Base-by-base conservation (phyloP, 2,888 invertebrate species). In the Apamea crenata region DNA sequence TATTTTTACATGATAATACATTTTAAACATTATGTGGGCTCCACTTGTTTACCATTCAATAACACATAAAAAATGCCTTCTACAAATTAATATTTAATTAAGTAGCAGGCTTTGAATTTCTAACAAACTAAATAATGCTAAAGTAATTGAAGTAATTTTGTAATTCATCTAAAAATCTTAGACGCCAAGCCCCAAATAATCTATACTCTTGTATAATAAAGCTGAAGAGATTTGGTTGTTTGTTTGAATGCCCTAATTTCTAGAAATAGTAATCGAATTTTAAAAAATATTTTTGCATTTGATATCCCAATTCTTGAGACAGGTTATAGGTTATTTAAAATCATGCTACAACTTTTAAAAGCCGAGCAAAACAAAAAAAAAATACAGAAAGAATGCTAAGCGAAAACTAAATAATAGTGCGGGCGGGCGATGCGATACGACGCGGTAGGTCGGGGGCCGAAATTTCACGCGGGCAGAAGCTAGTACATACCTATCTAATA, bases 1-100 rank as follows among this genome's bases (percentile, higher is more conserved):
- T 61, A 18, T 67, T 25, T 36, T 29, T 32, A n/a, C n/a, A 79
- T 72, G 14, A 40, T 50, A 73, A 67, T 66, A 65, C 25, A 36
- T 70, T 53, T 70, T 44, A 32, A 63, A 36, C 0, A 25, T 56
- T 29, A 36, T 2, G 29, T 6, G 3, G 16, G 14, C 29, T 61
- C 50, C 18, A 21, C 3, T 53, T 80, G 21, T 63, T 53, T 56
- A 16, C 25, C 8, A 25, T 40, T 2, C 29, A n/a, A 32, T 14
- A 47, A 44, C 7, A 36, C 6, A 32, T 16, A 21, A 56, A 18
- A 50, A 29, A 79, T 29, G 56, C 12, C n/a, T 36, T 40, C 18
- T 77, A 4, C 7, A n/a, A 53, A 53, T n/a, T 18, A 18, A n/a
- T 32, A 50, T 18, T 63, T 63, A 10, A 10, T 21, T 18, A 73